Evolutionary conservation across 2,888 invertebrate genomes (phyloP).

Genomic region (Aricia artaxerxes): DNA sequence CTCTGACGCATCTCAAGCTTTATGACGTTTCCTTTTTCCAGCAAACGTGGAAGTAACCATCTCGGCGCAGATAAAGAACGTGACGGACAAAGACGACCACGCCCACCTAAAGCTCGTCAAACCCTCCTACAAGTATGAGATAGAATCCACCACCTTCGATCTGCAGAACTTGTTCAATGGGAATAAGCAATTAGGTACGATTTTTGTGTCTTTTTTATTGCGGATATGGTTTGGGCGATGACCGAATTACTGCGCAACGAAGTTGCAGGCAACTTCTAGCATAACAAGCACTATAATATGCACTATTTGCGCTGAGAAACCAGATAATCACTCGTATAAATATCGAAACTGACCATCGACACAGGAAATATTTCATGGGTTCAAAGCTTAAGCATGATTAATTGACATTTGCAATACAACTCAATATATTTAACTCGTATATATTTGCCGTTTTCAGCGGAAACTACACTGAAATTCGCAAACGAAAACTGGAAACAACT

Average conservation of each 20-base stretch:
- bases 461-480: conserved; percentile 66
- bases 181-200: conserved; percentile 23
- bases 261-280: too few relatives aligned
- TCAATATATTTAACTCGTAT: not conserved
- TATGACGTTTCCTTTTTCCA: not conserved
- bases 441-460: conserved; percentile 50
- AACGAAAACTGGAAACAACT: conserved; percentile 73
- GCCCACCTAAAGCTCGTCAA: conserved; percentile 21
- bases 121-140: conserved; percentile 17
- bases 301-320: too few relatives aligned
- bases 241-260: too few relatives aligned
- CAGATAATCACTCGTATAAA: too few relatives aligned
- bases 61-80: conserved; percentile 3
- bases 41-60: conserved; percentile 3
- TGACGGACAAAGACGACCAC: conserved; percentile 16
- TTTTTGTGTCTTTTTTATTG: too few relatives aligned
- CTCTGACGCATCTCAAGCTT: too few relatives aligned
- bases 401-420: too few relatives aligned
- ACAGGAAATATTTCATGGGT: too few relatives aligned
- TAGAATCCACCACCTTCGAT: conserved; percentile 19
- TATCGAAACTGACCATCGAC: too few relatives aligned
- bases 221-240: too few relatives aligned
- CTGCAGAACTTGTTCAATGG: conserved; percentile 25
- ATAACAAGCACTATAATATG: too few relatives aligned
- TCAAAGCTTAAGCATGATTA: too few relatives aligned